A percentile compares a stretch with the other conserved stretches of the same genome.
Evolutionary conservation across 2,888 invertebrate genomes (phyloP).

Genomic region (Hetaerina titia): DNA sequence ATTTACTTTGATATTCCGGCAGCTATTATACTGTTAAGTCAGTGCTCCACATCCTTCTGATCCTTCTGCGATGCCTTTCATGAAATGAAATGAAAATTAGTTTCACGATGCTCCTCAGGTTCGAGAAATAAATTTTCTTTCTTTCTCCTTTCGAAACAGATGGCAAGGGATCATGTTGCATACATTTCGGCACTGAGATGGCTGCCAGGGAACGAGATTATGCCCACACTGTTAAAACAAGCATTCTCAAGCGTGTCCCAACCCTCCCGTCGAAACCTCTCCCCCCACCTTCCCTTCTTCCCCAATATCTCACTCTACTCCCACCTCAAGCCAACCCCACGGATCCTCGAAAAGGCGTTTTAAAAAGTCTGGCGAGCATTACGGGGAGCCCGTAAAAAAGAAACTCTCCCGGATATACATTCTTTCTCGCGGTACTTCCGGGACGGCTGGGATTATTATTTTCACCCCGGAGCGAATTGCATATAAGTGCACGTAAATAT

Average conservation of each 20-base stretch:
- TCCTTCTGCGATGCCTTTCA: too few relatives aligned
- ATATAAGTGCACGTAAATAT: slow-evolving; percentile 18
- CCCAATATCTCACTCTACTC: neutral
- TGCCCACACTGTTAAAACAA: neutral
- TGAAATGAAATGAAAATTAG: too few relatives aligned
- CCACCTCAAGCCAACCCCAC: neutral
- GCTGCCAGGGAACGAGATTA: neutral
- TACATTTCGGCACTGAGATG: too few relatives aligned
- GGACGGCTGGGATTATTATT: slow-evolving; percentile 15
- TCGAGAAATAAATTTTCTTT: too few relatives aligned
- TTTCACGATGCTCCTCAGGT: too few relatives aligned
- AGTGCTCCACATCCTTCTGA: too few relatives aligned
- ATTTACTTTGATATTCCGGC: too few relatives aligned
- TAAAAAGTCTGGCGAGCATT: neutral
- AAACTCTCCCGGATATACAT: slow-evolving; percentile 7
- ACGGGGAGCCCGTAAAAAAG: neutral
- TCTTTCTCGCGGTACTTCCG: slow-evolving; percentile 27
- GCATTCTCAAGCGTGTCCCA: neutral
- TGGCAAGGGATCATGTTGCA: too few relatives aligned
- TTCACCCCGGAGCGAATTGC: neutral
- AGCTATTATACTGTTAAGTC: too few relatives aligned
- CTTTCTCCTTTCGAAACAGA: too few relatives aligned
- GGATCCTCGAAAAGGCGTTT: slow-evolving; percentile 17
- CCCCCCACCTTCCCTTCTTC: neutral
- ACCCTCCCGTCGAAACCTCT: neutral